Base-by-base conservation (phyloP, 1,140 invertebrate genomes). In the Akabosia matsudoensis region DNA sequence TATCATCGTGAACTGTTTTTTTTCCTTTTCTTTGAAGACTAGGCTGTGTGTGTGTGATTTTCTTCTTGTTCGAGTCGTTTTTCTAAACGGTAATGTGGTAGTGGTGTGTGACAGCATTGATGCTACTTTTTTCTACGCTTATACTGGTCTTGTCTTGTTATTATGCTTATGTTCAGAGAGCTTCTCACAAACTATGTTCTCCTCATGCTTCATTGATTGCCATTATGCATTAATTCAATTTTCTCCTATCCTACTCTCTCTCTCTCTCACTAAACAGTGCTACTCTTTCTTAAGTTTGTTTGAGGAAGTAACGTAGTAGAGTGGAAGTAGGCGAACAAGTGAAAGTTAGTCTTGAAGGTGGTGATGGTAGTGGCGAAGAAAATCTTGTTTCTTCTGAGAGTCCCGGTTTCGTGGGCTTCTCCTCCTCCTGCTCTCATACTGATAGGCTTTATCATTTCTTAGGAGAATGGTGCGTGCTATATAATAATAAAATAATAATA, bases 181-280 rank as follows among this genome's bases (percentile, higher is more conserved):
- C 37, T 45, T 7, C 37, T 45, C 37, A 45, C 37, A 7, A 45
- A 18, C 37, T 45, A 7, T 67, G 3, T 67, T 67, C 28, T 28
- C 24, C 30, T 67, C 61, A 67, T 67, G 61, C 26, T 67, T 74
- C 73, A 56, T 74, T 56, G 54, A 74, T 33, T 74, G 61, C 54
- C 73, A 56, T 56, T 74, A 74, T 56, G 73, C 73, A 56, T 74
- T 74, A 52, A 56, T 52, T 56, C 73, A 74, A 52, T 74, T 74
- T 74, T 74, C 73, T 73, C 73, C 56, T 56, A 16, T 33, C 64
- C 37, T 24, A 16, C 33, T 28, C 64, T 74, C 74, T 64, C 61
- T 64, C 52, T 64, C 37, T 64, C 56, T 33, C 56, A 22, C 45
- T 18, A n/a, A n/a, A n/a, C n/a, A n/a, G n/a, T 10, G 37, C 37